Evolutionary conservation across 2,888 invertebrate genomes (phyloP).

Genomic region (Tholera decimalis): DNA sequence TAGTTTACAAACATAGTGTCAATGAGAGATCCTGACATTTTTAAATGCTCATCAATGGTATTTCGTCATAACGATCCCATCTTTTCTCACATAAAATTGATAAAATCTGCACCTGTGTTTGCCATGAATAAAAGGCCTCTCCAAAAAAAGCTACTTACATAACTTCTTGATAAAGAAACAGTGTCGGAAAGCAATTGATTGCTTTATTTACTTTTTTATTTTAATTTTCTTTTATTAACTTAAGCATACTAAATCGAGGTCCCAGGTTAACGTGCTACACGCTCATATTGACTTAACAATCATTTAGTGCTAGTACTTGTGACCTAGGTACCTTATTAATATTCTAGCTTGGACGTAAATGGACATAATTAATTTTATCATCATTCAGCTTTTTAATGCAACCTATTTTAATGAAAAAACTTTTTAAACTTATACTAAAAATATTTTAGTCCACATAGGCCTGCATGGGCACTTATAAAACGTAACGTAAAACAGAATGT

Average conservation of each 20-base stretch:
- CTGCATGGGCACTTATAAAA: too few relatives aligned
- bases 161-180: slow-evolving; percentile 12
- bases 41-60: slow-evolving; percentile 43
- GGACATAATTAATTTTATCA: slow-evolving; percentile 46
- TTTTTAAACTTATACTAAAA: too few relatives aligned
- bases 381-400: slow-evolving; percentile 18
- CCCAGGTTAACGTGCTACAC: slow-evolving; percentile 63
- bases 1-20: slow-evolving; percentile 59
- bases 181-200: slow-evolving; percentile 30
- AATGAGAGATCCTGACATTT: slow-evolving; percentile 52
- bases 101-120: slow-evolving; percentile 14
- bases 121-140: slow-evolving; percentile 46
- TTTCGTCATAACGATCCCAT: slow-evolving; percentile 13
- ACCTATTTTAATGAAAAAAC: too few relatives aligned
- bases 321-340: slow-evolving; percentile 49
- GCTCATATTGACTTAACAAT: slow-evolving; percentile 68
- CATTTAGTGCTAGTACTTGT: slow-evolving; percentile 52
- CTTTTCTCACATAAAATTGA: slow-evolving; percentile 28
- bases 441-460: too few relatives aligned
- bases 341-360: slow-evolving; percentile 34
- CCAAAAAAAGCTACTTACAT: slow-evolving; percentile 31
- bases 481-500: neutral
- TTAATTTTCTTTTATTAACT: slow-evolving; percentile 26
- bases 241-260: slow-evolving; percentile 53
- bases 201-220: slow-evolving; percentile 14